Percentiles rank a stretch among this genome's conserved stretches.
Conservation (phyloP, 2,113 vertebrate genomes). For the Protobothrops mucrosquamatus region DNA sequence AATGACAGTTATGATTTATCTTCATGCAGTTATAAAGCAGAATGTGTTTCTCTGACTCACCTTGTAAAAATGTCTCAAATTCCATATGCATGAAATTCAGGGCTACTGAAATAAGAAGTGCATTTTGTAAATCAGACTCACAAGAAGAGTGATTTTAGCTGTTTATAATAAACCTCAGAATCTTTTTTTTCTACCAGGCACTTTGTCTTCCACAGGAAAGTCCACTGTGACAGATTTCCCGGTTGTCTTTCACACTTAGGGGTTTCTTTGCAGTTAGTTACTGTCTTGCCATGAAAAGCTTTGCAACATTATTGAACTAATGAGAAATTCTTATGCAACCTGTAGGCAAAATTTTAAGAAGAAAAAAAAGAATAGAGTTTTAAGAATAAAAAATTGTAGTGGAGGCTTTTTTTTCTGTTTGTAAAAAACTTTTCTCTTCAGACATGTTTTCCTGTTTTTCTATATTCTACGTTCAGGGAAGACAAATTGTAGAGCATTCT, state of each 20-base stretch:
- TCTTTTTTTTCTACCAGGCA: neutral
- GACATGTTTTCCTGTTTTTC: neutral
- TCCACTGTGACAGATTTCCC: neutral
- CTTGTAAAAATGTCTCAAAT: neutral
- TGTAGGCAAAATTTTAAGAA: neutral
- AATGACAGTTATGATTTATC: neutral
- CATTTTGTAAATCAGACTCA: neutral
- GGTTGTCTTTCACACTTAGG: neutral
- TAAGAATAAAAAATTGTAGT: neutral
- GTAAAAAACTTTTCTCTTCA: neutral
- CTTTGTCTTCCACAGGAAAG: neutral
- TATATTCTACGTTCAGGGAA: neutral
- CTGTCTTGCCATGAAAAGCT: neutral
- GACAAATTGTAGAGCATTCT: neutral
- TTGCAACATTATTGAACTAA: neutral
- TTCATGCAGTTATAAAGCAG: neutral
- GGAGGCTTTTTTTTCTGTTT: rapidly evolving
- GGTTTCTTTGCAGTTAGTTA: neutral
- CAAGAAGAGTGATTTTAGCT: neutral
- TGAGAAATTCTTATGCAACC: neutral
- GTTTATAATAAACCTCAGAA: neutral
- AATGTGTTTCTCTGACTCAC: neutral
- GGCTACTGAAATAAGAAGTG: neutral
- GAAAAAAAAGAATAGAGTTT: neutral
- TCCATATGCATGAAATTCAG: neutral